phyloP scores from a whole-genome alignment of 2,113 vertebrate species.

The Salvelinus sp. region DNA sequence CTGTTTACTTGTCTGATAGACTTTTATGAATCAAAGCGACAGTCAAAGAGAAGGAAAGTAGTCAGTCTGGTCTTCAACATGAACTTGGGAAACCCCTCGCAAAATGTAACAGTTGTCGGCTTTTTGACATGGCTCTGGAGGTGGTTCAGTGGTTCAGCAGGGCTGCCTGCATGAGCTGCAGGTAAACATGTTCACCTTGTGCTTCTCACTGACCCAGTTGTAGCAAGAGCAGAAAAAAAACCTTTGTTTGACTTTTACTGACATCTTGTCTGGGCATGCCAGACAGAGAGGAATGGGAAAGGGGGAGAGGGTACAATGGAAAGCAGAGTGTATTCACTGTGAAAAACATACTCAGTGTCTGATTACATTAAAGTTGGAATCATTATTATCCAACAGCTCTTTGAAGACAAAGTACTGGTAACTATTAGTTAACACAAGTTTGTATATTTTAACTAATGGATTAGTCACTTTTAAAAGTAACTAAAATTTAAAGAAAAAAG shows the following conservation, averaged over 20 bases:
- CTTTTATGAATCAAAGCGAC: neutral
- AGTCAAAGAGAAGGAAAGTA: neutral
- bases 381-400: too few relatives aligned
- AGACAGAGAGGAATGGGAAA: conserved; percentile 8
- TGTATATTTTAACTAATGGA: too few relatives aligned
- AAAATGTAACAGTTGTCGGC: neutral
- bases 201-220: conserved; percentile 45
- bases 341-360: neutral
- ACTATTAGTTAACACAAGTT: too few relatives aligned
- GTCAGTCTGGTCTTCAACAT: neutral
- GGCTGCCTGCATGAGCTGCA: conserved; percentile 1
- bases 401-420: too few relatives aligned
- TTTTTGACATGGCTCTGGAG: neutral
- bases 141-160: neutral
- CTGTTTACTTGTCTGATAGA: too few relatives aligned
- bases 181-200: conserved; percentile 31
- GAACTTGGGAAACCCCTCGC: neutral
- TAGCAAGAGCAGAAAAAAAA: conserved; percentile 52
- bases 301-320: neutral
- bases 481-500: too few relatives aligned
- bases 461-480: too few relatives aligned
- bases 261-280: conserved; percentile 52
- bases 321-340: neutral
- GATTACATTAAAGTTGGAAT: too few relatives aligned
- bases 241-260: conserved; percentile 47